Evolutionary conservation across 2,113 vertebrate species (phyloP).

Genomic region (Vulpes lagopus): DNA sequence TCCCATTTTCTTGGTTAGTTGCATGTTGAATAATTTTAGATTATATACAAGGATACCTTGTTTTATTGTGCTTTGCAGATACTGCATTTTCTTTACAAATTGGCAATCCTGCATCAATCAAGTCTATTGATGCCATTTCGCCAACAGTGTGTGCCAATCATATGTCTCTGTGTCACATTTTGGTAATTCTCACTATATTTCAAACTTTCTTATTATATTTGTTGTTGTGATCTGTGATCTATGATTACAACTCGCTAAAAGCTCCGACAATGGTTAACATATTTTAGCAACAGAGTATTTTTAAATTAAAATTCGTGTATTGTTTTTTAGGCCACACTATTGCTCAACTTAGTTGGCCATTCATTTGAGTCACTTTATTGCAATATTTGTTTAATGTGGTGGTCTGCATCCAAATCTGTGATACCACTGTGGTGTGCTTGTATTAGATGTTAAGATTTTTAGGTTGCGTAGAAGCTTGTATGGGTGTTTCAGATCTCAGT

Average conservation of each 20-base stretch:
- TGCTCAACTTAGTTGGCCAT: not conserved
- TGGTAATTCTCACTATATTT: not conserved
- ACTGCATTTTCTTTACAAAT: not conserved
- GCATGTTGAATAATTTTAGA: not conserved
- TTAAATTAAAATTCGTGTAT: not conserved
- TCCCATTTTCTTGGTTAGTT: conserved; percentile 2
- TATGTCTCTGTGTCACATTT: not conserved
- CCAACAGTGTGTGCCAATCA: not conserved
- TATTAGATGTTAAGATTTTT: not conserved
- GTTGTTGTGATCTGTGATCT: not conserved
- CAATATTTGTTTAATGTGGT: not conserved
- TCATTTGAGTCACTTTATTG: not conserved
- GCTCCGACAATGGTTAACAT: not conserved
- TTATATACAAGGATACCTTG: not conserved
- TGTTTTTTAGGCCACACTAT: not conserved
- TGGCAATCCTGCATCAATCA: not conserved
- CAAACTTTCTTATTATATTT: not conserved
- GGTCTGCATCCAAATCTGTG: not conserved
- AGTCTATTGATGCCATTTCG: not conserved
- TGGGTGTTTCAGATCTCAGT: not conserved
- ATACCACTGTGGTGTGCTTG: not conserved
- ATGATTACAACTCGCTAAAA: not conserved
- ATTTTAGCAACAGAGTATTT: not conserved
- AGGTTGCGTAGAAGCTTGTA: not conserved
- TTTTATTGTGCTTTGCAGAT: not conserved